Evolutionary conservation across 2,888 invertebrate genomes (phyloP), one percentile per base, ranked within the genome.

Genomic region (Xanthorhoe spadicearia): DNA sequence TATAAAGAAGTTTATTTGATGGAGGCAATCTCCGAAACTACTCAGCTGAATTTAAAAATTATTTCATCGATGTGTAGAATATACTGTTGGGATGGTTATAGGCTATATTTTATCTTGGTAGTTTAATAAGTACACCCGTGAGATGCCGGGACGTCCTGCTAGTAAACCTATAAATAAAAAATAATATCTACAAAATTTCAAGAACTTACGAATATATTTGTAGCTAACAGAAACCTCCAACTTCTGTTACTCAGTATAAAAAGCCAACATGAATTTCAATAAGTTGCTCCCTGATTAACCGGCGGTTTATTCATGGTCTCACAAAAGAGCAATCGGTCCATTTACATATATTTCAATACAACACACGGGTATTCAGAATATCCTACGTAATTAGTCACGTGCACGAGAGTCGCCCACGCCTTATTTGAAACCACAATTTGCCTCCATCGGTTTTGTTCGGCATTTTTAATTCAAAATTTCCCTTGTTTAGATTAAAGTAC

Each of bases 301-400:
- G 2, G 46, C n/a, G 59, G 51, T 51, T 51, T 74, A 69, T 71
- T 62, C 55, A 62, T 55, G 61, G 62, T 63, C 75, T 71, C 67
- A 75, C 72, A 68, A 67, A 58, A 74, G 74, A 69, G 68, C 75
- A 72, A 77, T 72, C 69, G 73, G 69, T 58, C 71, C 75, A 70
- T 74, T 74, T 68, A 68, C 69, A 70, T 75, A 70, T 75, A 74
- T 69, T 62, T 59, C 28, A 13, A 51, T 57, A 18, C 66, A 61
- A 76, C 71, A 69, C 18, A 73, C 64, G 0, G 64, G 1, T n/a
- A 10, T 0, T 0, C 23, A 67, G 55, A 17, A 54, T 54, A n/a
- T 9, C 0, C 9, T 69, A 49, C 15, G 32, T 49, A 17, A 46
- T 28, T 9, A 43, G 38, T 43, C 38, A 43, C 38, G 38, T 43